phyloP scores from a whole-genome alignment of 2,888 invertebrate species.

The Alsophila aescularia region DNA sequence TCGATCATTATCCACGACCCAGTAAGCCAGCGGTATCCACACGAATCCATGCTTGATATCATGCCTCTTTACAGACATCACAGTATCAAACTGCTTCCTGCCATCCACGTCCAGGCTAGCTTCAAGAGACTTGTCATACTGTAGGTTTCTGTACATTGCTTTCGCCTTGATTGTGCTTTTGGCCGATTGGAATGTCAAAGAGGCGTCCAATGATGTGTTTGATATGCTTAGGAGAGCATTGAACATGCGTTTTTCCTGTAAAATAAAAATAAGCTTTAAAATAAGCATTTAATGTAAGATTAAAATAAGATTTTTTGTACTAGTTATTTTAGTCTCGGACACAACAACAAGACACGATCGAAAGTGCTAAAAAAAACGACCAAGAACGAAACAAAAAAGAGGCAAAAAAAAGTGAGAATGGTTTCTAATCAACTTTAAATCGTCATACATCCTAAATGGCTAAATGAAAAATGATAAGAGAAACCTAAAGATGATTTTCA shows the following conservation, averaged over 20 bases:
- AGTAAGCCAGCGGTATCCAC: constrained; percentile 88
- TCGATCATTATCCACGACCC: constrained; percentile 89
- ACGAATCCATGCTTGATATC: constrained; percentile 87
- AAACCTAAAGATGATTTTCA: too few relatives aligned
- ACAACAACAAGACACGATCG: too few relatives aligned
- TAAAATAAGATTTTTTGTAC: too few relatives aligned
- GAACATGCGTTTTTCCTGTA: constrained; percentile 79
- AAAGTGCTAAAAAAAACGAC: too few relatives aligned
- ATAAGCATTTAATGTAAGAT: too few relatives aligned
- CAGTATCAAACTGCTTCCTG: constrained; percentile 87
- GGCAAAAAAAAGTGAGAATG: too few relatives aligned
- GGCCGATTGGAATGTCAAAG: constrained; percentile 87
- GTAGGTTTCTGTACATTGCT: constrained; percentile 88
- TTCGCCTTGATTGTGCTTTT: constrained; percentile 87
- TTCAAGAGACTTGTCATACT: constrained; percentile 87
- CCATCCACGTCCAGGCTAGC: constrained; percentile 90
- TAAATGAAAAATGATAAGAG: too few relatives aligned
- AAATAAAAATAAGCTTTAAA: too few relatives aligned
- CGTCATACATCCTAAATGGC: too few relatives aligned
- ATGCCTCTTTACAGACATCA: constrained; percentile 84
- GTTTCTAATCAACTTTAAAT: too few relatives aligned
- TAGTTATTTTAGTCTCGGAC: too few relatives aligned
- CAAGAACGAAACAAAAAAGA: too few relatives aligned
- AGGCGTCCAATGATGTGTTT: constrained; percentile 69
- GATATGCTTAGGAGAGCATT: constrained; percentile 68